Evolutionary conservation across 2,797 vertebrate species (phyloP), one percentile per base, ranked within the genome.

Genomic region (Tangara arthus): DNA sequence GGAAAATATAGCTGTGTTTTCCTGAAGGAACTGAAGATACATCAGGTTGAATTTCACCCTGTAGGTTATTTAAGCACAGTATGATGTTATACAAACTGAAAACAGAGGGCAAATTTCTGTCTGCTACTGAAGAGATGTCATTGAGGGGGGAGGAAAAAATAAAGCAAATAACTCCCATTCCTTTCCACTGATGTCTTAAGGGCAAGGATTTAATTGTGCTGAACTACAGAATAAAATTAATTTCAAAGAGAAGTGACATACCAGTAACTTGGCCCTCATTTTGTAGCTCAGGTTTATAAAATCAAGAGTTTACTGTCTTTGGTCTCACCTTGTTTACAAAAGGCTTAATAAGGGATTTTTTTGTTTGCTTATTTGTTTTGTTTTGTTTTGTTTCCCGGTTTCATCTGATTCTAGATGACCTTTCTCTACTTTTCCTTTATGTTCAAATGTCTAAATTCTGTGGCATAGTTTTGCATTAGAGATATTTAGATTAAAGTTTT

Each of bases 71-170:
- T 91, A 93, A 92, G 72, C 87, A 80, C 81, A 71, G 78, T 85
- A 47, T 89, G 86, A 87, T 87, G 57, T 95, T 95, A 87, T 55
- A 82, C 60, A 96, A 97, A 95, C 75, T 47, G 71, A 90, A 94
- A 90, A 75, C 75, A 95, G 80, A 89, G 81, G 71, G 49, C 39
- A 72, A 90, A 92, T 82, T 95, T 89, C 46, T 73, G n/a, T 69
- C 70, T 72, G 70, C 41, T 92, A 22, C 39, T 90, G 59, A 97
- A 94, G 46, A 88, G 23, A 75, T 75, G 55, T 77, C 86, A 92
- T 1, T 60, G 65, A 20, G 17, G 19, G 49, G 17, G 7, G 4
- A 32, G 28, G 4, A 5, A 63, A 56, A 50, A 57, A 42, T 18
- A 66, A 86, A 7, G 4, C 44, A 91, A 88, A 35, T 69, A 76